phyloP scores from a whole-genome alignment of 2,797 vertebrate species.

The Mormyrops boulengeri region DNA sequence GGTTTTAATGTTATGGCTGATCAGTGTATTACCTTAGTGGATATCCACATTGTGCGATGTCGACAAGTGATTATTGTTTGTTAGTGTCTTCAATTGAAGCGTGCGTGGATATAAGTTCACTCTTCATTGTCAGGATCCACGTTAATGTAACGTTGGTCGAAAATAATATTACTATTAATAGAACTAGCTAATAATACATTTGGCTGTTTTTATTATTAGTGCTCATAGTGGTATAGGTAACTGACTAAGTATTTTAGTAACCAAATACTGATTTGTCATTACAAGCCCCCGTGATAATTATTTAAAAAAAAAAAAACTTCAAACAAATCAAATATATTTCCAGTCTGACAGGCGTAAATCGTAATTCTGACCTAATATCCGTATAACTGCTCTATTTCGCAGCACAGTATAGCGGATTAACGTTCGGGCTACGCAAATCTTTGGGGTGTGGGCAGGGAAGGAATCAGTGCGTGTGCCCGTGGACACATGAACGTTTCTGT shows the following conservation, averaged over 20 bases:
- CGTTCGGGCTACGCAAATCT: not conserved
- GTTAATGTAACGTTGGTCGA: not conserved
- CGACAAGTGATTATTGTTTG: not conserved
- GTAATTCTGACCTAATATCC: not conserved
- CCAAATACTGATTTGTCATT: not conserved
- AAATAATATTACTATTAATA: not conserved
- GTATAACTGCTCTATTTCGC: not conserved
- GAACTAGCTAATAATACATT: not conserved
- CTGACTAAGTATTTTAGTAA: not conserved
- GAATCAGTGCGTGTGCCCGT: slow-evolving; percentile 10
- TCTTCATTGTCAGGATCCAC: not conserved
- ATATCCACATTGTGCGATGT: not conserved
- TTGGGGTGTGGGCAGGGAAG: slow-evolving; percentile 10
- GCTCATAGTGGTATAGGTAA: not conserved
- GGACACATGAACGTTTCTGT: slow-evolving; percentile 6
- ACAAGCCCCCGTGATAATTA: not conserved
- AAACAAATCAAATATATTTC: not conserved
- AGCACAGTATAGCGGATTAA: not conserved
- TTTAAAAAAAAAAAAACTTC: not conserved
- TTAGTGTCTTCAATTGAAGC: not conserved
- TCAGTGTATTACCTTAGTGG: not conserved
- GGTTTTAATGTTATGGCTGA: not conserved
- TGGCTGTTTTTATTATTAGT: not conserved
- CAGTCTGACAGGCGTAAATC: not conserved
- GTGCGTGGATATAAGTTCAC: not conserved